These are phyloP conservation scores for Vanacampus margaritifer DNA, from an alignment of 2,113 vertebrate genomes.

Conservation along the genomic window DNA sequence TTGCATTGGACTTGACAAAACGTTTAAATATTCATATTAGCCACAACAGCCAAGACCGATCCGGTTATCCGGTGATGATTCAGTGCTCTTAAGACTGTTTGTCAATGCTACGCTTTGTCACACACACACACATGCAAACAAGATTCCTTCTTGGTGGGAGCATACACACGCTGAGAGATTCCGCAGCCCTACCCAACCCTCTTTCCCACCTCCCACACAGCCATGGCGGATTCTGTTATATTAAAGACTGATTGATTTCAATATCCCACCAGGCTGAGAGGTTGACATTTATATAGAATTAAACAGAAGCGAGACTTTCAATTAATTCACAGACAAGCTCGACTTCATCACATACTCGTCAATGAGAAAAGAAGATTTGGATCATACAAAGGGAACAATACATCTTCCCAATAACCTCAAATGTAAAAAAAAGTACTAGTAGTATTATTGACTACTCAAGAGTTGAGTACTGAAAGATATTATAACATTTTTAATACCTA, in stretches of 20 bases:
- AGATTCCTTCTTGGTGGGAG: conserved; percentile 1
- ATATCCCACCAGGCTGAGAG: conserved; percentile 57
- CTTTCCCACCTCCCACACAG: conserved; percentile 36
- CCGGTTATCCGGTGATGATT: conserved; percentile 35
- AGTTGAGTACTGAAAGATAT: too few relatives aligned
- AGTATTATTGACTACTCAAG: too few relatives aligned
- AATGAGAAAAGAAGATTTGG: conserved; percentile 55
- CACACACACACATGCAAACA: conserved; percentile 27
- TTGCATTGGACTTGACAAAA: conserved; percentile 21
- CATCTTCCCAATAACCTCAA: conserved; percentile 48
- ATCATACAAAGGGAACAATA: conserved; percentile 54
- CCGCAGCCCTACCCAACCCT: conserved; percentile 29
- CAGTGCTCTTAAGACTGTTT: conserved; percentile 23
- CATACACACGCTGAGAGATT: not conserved
- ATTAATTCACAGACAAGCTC: conserved; percentile 52
- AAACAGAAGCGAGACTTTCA: conserved; percentile 58
- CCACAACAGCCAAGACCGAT: conserved; percentile 44
- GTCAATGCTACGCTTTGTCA: conserved; percentile 17
- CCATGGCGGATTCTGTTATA: conserved; percentile 34
- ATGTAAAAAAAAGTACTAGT: too few relatives aligned
- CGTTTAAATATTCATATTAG: conserved; percentile 17
- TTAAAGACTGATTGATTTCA: conserved; percentile 63
- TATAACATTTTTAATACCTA: too few relatives aligned
- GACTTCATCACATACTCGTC: conserved; percentile 51
- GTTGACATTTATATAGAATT: conserved; percentile 64